A percentile compares a stretch with the other conserved stretches of the same genome.
These are phyloP conservation scores for Thecocarcelia acutangulata DNA, from an alignment of 2,888 invertebrate genomes.

Conservation along the genomic window DNA sequence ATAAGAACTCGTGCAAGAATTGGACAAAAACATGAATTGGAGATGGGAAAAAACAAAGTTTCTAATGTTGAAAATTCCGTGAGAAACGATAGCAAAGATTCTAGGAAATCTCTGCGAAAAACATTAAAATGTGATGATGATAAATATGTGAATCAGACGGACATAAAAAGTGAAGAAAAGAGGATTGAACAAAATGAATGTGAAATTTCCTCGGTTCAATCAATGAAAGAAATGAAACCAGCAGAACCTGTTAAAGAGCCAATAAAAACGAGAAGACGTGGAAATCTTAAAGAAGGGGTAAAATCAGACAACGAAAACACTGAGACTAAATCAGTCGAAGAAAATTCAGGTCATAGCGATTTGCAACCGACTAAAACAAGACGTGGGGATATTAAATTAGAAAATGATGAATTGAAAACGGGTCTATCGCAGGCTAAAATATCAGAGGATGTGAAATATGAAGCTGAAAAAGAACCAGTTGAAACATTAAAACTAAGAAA, in stretches of 20 bases:
- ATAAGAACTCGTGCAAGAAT: not conserved
- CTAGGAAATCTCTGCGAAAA: no score
- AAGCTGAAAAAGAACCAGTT: not conserved
- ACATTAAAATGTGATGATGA: no score
- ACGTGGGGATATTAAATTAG: not conserved
- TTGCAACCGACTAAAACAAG: not conserved
- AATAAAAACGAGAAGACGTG: constrained; percentile 2
- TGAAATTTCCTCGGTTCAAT: no score
- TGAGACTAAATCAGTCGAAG: not conserved
- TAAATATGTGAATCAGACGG: no score
- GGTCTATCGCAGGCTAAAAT: not conserved
- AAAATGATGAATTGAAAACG: not conserved
- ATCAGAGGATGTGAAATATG: not conserved
- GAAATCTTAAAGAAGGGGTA: not conserved
- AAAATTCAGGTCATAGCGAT: not conserved
- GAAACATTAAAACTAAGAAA: not conserved
- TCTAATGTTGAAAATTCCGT: not conserved
- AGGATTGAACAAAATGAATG: no score
- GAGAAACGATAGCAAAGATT: not conserved
- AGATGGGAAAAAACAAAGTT: not conserved
- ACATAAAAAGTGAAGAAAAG: no score
- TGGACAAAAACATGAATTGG: not conserved
- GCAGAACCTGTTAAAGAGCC: not conserved
- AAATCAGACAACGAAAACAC: not conserved
- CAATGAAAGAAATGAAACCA: not conserved